These are phyloP conservation scores for Procavia capensis DNA, from an alignment of 2,113 vertebrate species.

Conservation along the genomic window DNA sequence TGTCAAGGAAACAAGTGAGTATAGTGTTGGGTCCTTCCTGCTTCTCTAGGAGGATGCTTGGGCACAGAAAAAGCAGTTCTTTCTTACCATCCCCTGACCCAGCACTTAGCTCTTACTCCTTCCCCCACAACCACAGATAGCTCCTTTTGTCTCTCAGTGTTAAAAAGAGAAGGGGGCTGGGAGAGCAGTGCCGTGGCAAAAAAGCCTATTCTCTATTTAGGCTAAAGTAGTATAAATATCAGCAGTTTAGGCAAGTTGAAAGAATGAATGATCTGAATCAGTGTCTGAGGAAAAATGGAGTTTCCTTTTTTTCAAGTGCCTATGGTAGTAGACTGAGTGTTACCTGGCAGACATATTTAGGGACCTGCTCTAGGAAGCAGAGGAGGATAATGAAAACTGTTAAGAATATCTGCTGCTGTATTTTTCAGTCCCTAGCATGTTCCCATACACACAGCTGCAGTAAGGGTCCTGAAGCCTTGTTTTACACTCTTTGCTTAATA, in stretches of 20 bases:
- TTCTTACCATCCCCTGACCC: conserved; percentile 1
- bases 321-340: background rate
- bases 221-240: background rate
- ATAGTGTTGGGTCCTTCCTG: background rate
- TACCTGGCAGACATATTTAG: background rate
- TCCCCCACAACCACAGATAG: background rate
- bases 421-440: background rate
- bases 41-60: background rate
- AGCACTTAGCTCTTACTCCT: background rate
- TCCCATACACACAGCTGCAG: background rate
- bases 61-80: background rate
- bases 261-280: background rate
- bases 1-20: conserved; percentile 98
- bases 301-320: conserved; percentile 13
- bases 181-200: background rate
- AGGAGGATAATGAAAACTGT: background rate
- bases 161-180: background rate
- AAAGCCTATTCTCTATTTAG: conserved; percentile 12
- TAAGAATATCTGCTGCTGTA: background rate
- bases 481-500: background rate
- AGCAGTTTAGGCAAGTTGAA: background rate
- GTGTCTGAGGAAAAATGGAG: background rate
- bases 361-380: background rate
- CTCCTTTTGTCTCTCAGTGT: background rate
- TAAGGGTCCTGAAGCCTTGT: background rate